A percentile compares a stretch with the other conserved stretches of the same genome.
phyloP scores from a whole-genome alignment of 2,113 vertebrate species.

The Callionymus lyra region DNA sequence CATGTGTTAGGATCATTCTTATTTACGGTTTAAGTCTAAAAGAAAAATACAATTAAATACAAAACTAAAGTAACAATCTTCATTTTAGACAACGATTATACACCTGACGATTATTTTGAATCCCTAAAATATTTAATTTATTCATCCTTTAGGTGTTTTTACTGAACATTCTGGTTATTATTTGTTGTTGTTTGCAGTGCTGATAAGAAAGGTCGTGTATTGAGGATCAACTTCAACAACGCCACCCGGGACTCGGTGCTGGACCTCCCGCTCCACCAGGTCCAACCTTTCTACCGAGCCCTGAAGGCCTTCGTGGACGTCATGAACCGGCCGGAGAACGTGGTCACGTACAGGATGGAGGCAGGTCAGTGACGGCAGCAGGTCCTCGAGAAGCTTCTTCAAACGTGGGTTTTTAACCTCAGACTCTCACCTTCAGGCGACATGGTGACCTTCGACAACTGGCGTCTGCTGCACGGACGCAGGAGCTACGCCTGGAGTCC shows the following conservation, averaged over 20 bases:
- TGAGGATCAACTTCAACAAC: slow-evolving; percentile 85
- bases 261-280: slow-evolving; percentile 76
- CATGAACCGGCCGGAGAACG: slow-evolving; percentile 70
- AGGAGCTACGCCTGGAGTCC: slow-evolving; percentile 55
- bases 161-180: too few species aligned
- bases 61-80: too few species aligned
- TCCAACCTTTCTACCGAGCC: slow-evolving; percentile 83
- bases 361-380: slow-evolving; percentile 70
- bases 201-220: slow-evolving; percentile 65
- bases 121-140: too few species aligned
- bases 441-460: slow-evolving; percentile 88
- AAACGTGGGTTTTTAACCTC: background rate
- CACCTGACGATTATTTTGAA: too few species aligned
- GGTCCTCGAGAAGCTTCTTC: too few species aligned
- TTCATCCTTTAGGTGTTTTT: too few species aligned
- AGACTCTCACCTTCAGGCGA: slow-evolving; percentile 66
- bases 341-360: slow-evolving; percentile 79
- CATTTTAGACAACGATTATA: too few species aligned
- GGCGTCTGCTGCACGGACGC: slow-evolving; percentile 82
- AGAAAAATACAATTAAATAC: too few species aligned
- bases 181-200: slow-evolving; percentile 57
- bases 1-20: too few species aligned
- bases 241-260: slow-evolving; percentile 85
- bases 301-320: slow-evolving; percentile 77
- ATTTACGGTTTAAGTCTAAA: too few species aligned